These are phyloP conservation scores for Microcebus murinus DNA, from an alignment of 2,113 vertebrate genomes.

Conservation along the genomic window DNA sequence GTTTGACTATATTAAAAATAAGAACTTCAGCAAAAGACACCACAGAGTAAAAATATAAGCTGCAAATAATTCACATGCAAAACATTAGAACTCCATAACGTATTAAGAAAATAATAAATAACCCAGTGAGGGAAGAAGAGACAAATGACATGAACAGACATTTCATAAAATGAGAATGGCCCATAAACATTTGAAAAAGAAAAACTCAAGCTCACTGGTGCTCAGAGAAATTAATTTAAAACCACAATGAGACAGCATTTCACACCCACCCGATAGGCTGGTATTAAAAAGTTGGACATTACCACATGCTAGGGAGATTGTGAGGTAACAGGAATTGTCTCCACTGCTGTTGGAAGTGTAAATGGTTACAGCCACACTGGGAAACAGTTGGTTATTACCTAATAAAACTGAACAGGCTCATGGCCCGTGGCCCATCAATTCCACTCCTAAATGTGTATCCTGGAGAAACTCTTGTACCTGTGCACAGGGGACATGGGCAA, in stretches of 20 bases:
- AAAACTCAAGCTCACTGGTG: not conserved
- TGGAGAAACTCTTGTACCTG: not conserved
- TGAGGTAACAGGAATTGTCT: conserved; percentile 22
- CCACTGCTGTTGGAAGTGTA: not conserved
- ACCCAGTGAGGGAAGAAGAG: not conserved
- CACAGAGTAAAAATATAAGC: not conserved
- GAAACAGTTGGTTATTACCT: conserved; percentile 52
- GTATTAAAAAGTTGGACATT: conserved; percentile 19
- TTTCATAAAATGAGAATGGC: conserved; percentile 17
- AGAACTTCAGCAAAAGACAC: conserved; percentile 43
- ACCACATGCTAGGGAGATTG: not conserved
- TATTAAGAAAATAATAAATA: conserved; percentile 58
- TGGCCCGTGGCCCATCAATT: not conserved
- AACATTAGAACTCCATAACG: conserved; percentile 26
- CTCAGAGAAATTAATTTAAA: conserved; percentile 52
- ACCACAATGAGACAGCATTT: conserved; percentile 13
- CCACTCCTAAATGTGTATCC: not conserved
- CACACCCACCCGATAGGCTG: not conserved
- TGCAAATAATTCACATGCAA: conserved; percentile 51
- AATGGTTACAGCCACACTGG: conserved; percentile 42
- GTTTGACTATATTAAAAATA: conserved; percentile 26
- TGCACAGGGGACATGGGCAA: not conserved
- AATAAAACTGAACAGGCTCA: conserved; percentile 55
- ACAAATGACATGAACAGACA: not conserved
- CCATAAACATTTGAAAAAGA: conserved; percentile 3